Conservation (phyloP, 2,113 vertebrate species). For the Canis aureus region DNA sequence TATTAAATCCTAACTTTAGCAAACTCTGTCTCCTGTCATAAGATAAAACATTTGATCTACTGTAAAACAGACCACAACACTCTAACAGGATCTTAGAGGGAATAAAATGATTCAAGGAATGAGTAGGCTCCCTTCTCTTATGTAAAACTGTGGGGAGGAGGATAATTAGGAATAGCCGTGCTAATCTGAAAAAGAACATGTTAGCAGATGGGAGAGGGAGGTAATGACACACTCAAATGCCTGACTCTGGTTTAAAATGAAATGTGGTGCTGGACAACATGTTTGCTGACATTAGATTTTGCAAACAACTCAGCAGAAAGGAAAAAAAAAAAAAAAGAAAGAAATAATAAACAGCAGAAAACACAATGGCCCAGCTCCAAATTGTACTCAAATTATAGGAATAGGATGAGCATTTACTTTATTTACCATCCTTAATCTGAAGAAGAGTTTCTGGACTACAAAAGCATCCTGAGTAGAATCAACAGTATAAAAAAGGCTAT, state of each 20-base stretch:
- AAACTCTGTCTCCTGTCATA: neutral
- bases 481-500: neutral
- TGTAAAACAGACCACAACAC: neutral
- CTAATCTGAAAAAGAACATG: neutral
- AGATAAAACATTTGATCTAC: neutral
- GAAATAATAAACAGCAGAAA: neutral
- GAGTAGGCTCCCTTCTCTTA: neutral
- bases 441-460: neutral
- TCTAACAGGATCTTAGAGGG: neutral
- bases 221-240: neutral
- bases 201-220: neutral
- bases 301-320: fast-evolving
- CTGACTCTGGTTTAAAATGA: neutral
- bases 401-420: neutral
- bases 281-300: neutral
- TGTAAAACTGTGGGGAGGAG: too few relatives aligned
- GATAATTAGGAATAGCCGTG: neutral
- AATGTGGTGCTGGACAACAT: neutral
- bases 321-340: neutral
- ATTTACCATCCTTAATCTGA: neutral
- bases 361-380: neutral
- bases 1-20: neutral
- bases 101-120: neutral
- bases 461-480: neutral
- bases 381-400: fast-evolving